Evolutionary conservation across 1,140 invertebrate genomes (phyloP).

Genomic region (Megalopta genalis): DNA sequence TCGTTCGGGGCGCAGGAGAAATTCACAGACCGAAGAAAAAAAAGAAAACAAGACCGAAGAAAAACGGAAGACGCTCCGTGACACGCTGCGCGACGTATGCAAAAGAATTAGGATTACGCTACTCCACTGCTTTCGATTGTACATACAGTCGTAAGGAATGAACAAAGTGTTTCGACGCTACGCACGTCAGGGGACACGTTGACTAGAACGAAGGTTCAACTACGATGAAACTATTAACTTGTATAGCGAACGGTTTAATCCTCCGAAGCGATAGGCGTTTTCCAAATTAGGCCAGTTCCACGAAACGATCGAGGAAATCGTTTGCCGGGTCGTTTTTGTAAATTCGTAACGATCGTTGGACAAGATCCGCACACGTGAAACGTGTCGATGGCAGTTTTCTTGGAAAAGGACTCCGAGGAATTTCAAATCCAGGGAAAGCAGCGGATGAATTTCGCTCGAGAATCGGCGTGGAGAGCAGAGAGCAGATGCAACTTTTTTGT

Average conservation of each 20-base stretch:
- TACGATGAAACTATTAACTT: neutral
- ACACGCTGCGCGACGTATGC: constrained; percentile 2
- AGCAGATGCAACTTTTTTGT: too few relatives aligned
- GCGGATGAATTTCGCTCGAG: too few relatives aligned
- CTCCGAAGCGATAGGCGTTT: neutral
- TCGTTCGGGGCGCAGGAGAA: neutral
- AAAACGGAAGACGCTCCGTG: neutral
- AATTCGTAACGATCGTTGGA: constrained; percentile 3
- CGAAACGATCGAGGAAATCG: neutral
- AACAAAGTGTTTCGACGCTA: constrained; percentile 9
- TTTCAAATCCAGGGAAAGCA: too few relatives aligned
- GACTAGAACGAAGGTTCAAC: neutral
- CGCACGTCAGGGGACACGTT: neutral
- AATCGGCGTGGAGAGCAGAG: too few relatives aligned
- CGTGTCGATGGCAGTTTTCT: neutral
- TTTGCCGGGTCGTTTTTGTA: neutral
- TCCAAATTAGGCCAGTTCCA: neutral
- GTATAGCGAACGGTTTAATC: neutral
- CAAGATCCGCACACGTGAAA: constrained; percentile 10
- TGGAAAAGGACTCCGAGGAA: too few relatives aligned
- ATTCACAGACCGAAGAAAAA: neutral
- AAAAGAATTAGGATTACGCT: constrained; percentile 31
- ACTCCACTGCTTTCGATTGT: constrained; percentile 48
- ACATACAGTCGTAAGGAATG: constrained; percentile 26
- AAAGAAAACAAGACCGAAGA: neutral